These are phyloP conservation scores for Lysiphlebus fabarum DNA, from an alignment of 1,140 invertebrate species.

Conservation along the genomic window DNA sequence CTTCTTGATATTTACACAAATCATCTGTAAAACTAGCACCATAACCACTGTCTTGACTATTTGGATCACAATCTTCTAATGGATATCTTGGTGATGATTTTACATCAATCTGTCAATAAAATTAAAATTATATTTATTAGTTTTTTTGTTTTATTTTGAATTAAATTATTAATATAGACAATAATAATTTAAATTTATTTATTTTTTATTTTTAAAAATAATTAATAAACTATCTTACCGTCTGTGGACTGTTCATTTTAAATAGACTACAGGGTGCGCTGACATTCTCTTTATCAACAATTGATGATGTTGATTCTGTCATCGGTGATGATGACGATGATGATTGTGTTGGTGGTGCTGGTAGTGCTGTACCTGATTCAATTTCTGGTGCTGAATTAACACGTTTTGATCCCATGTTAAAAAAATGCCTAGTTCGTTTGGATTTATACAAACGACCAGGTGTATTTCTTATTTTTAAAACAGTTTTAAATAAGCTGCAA, in stretches of 20 bases:
- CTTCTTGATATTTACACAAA: slow-evolving; percentile 17
- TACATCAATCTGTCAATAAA: slow-evolving; percentile 28
- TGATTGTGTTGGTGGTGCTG: slow-evolving; percentile 29
- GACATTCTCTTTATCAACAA: slow-evolving; percentile 40
- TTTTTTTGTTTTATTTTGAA: not conserved
- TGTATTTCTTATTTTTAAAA: slow-evolving; percentile 44
- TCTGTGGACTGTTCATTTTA: slow-evolving; percentile 36
- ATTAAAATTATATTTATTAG: slow-evolving; percentile 14
- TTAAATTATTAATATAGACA: too few species aligned
- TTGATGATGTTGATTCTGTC: slow-evolving; percentile 27
- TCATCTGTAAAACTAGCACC: slow-evolving; percentile 37
- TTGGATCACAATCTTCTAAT: slow-evolving; percentile 54
- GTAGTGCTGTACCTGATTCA: too few species aligned
- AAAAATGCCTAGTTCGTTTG: slow-evolving; percentile 30
- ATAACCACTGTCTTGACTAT: slow-evolving; percentile 62
- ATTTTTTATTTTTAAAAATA: slow-evolving; percentile 1
- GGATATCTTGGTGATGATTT: slow-evolving; percentile 35
- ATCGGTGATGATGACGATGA: slow-evolving; percentile 30
- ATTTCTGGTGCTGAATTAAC: not conserved
- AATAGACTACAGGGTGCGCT: slow-evolving; percentile 33
- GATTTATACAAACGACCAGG: slow-evolving; percentile 36
- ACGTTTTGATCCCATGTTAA: slow-evolving; percentile 40
- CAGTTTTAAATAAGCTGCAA: slow-evolving; percentile 52
- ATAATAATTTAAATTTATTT: too few species aligned
- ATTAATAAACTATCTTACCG: slow-evolving; percentile 33